These are phyloP conservation scores for Grammomys dolichurus DNA, from an alignment of 2,113 vertebrate species.

Conservation along the genomic window DNA sequence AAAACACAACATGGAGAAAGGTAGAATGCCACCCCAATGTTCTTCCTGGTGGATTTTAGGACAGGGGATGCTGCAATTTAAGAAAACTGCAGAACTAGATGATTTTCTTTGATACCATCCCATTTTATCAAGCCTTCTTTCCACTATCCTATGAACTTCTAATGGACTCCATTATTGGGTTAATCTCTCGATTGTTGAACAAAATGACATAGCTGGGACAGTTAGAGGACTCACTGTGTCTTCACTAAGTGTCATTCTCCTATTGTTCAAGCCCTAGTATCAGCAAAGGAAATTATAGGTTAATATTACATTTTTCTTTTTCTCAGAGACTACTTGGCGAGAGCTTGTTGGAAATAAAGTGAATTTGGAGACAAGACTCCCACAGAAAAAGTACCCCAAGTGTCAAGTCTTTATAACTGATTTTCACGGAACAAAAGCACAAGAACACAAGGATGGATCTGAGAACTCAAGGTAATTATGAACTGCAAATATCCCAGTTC, in stretches of 20 bases:
- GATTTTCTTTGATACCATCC: neutral
- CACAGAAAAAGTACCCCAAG: neutral
- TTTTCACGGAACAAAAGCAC: neutral
- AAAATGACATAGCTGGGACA: neutral
- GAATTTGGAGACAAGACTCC: neutral
- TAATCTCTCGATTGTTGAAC: neutral
- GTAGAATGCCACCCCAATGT: too few species aligned
- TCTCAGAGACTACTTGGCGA: neutral
- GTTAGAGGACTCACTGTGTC: neutral
- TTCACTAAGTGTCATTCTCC: neutral
- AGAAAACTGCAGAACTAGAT: neutral
- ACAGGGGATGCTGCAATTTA: neutral
- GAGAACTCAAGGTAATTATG: neutral
- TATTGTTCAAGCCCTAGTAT: neutral
- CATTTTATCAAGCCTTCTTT: neutral
- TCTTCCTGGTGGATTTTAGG: neutral
- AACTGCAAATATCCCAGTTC: neutral
- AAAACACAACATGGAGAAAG: neutral
- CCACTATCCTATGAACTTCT: neutral
- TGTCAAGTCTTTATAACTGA: neutral
- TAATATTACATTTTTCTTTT: neutral
- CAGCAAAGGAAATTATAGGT: neutral
- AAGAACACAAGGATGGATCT: neutral
- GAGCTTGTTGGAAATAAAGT: neutral
- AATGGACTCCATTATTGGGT: neutral